Evolutionary conservation across 2,888 invertebrate species (phyloP).

Genomic region (Drosophila kambysellisi): DNA sequence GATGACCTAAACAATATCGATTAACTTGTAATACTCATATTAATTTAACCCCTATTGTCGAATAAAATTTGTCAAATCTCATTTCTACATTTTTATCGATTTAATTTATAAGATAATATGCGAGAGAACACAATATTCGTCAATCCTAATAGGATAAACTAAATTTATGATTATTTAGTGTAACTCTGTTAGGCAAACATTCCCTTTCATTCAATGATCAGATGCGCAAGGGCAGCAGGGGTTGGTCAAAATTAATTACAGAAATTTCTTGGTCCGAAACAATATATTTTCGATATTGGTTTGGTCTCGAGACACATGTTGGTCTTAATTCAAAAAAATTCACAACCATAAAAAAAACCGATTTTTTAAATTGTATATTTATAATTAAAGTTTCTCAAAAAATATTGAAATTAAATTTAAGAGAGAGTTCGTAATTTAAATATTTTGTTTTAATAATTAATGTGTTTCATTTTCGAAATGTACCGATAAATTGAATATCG

Average conservation of each 20-base stretch:
- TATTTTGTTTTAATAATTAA: neutral
- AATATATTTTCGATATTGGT: neutral
- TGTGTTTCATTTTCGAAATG: neutral
- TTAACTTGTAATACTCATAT: constrained; percentile 67
- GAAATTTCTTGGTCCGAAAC: neutral
- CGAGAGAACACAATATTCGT: neutral
- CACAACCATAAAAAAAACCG: neutral
- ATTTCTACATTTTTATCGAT: neutral
- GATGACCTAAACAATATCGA: constrained; percentile 75
- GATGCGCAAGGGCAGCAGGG: neutral
- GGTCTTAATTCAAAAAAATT: neutral
- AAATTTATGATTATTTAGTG: neutral
- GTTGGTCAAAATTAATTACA: neutral
- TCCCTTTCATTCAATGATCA: neutral
- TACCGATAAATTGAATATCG: constrained; percentile 12
- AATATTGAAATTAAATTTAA: too few species aligned
- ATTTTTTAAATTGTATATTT: neutral
- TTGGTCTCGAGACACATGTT: neutral
- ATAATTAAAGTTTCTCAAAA: neutral
- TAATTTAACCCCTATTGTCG: constrained; percentile 47
- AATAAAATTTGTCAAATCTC: constrained; percentile 53
- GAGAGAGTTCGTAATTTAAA: neutral
- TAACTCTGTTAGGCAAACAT: neutral
- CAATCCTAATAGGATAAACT: neutral
- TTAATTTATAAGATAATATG: neutral